Evolutionary conservation across 2,113 vertebrate genomes (phyloP).

Genomic region (Tetrax tetrax): DNA sequence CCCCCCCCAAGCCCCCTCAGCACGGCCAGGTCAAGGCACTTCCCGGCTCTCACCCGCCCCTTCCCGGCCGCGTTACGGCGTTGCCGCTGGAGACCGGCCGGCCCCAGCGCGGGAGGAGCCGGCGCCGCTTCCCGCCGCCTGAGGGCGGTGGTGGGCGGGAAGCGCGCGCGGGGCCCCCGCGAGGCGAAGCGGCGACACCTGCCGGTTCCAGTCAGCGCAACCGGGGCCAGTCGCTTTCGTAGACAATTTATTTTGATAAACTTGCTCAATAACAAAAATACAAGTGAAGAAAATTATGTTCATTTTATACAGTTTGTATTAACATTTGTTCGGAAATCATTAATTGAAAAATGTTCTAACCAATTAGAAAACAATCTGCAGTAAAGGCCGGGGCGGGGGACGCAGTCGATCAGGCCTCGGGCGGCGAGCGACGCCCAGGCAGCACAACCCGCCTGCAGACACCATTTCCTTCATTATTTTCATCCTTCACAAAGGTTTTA

Average conservation of each 20-base stretch:
- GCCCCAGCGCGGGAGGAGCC: too few relatives aligned
- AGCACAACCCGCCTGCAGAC: slow-evolving; percentile 19
- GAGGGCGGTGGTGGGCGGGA: not conserved
- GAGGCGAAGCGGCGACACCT: too few relatives aligned
- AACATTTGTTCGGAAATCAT: slow-evolving; percentile 80
- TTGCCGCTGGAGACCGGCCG: slow-evolving; percentile 10
- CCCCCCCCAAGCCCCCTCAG: not conserved
- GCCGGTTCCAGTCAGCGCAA: not conserved
- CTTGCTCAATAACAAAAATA: slow-evolving; percentile 89
- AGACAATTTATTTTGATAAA: slow-evolving; percentile 90
- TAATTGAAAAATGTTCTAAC: slow-evolving; percentile 78
- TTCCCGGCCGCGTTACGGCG: not conserved
- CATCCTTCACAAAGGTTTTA: slow-evolving; percentile 70
- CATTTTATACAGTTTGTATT: slow-evolving; percentile 83
- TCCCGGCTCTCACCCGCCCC: not conserved
- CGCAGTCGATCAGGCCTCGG: not conserved
- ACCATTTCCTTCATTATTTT: slow-evolving; percentile 69
- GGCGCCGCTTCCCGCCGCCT: not conserved
- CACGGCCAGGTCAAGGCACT: not conserved
- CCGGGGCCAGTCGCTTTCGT: slow-evolving; percentile 63
- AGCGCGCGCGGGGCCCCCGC: too few relatives aligned
- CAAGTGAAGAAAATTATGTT: slow-evolving; percentile 87
- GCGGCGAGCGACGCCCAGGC: not conserved
- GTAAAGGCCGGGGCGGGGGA: not conserved
- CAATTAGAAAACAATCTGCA: slow-evolving; percentile 62